phyloP scores from a whole-genome alignment of 2,888 invertebrate species.

The Achlya flavicornis region DNA sequence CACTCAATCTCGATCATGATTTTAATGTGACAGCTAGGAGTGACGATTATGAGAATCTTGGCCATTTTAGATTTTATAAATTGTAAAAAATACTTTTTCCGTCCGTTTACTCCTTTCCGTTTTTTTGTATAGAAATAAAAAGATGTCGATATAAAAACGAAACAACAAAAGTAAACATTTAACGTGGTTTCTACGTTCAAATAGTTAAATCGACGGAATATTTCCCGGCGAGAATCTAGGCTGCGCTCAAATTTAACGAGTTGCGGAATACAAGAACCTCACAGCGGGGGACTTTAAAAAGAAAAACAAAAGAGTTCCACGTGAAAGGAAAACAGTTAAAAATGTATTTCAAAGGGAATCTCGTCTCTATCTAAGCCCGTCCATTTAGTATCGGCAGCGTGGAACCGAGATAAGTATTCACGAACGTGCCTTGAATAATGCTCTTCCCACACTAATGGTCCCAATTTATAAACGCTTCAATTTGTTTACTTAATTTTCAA shows the following conservation, averaged over 20 bases:
- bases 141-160: not conserved
- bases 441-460: not conserved
- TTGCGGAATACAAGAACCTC: not conserved
- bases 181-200: not conserved
- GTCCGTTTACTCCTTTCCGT: too few species aligned
- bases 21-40: too few species aligned
- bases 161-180: not conserved
- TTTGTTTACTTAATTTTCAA: too few species aligned
- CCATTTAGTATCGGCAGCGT: slow-evolving; percentile 14
- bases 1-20: not conserved
- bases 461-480: too few species aligned
- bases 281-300: slow-evolving; percentile 6
- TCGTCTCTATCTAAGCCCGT: slow-evolving; percentile 35
- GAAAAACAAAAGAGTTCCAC: not conserved
- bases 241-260: slow-evolving; percentile 6
- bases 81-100: not conserved
- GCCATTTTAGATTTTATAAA: not conserved
- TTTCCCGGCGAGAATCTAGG: not conserved
- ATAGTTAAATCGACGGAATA: not conserved
- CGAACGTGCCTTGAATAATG: not conserved
- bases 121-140: too few species aligned
- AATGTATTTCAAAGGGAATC: slow-evolving; percentile 35
- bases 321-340: slow-evolving; percentile 19
- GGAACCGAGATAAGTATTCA: slow-evolving; percentile 6
- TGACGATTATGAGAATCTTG: too few species aligned